Conservation (phyloP, 2,888 invertebrate genomes). For the Apamea sordens region DNA sequence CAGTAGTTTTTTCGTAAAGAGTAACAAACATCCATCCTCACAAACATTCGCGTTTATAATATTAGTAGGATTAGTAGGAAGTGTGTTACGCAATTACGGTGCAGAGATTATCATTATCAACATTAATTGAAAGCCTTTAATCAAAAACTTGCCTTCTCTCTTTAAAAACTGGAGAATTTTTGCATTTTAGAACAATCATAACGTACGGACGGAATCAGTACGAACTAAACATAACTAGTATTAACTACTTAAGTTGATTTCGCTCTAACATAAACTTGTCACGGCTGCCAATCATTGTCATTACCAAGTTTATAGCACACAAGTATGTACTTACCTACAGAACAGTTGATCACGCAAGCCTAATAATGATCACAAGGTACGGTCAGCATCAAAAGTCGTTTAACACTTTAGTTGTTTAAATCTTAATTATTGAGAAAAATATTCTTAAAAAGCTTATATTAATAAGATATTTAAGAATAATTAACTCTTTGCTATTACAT, state of each 20-base stretch:
- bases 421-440: too few species aligned
- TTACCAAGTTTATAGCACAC: constrained; percentile 9
- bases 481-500: too few species aligned
- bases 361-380: too few species aligned
- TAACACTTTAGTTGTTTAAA: too few species aligned
- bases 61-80: neutral
- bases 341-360: constrained; percentile 22
- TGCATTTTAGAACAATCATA: neutral
- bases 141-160: neutral
- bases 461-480: too few species aligned
- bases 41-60: neutral
- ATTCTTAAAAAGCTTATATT: too few species aligned
- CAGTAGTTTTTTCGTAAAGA: too few species aligned
- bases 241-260: neutral
- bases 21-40: too few species aligned
- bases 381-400: too few species aligned
- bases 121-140: neutral
- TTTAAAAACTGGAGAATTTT: neutral
- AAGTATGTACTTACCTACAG: neutral
- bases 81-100: too few species aligned
- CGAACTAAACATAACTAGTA: neutral
- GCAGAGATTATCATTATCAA: neutral
- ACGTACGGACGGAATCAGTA: too few species aligned
- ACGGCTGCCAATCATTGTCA: constrained; percentile 31
- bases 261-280: constrained; percentile 2